A percentile compares a stretch with the other conserved stretches of the same genome.
Evolutionary conservation across 2,797 vertebrate genomes (phyloP).

Genomic region (Cygnus olor): DNA sequence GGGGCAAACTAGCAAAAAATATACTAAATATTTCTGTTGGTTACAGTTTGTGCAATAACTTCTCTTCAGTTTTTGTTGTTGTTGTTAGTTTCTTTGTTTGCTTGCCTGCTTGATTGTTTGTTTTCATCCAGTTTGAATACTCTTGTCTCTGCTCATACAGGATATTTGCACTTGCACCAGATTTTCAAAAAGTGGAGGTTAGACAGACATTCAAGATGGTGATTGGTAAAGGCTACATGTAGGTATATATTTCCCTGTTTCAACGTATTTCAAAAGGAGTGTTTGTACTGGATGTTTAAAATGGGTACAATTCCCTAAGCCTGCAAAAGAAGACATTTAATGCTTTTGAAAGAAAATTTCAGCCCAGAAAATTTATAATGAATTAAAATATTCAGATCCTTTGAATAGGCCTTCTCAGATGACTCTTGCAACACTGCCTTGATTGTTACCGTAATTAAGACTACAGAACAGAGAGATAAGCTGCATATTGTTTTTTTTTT

Average conservation of each 20-base stretch:
- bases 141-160: background rate
- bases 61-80: background rate
- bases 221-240: background rate
- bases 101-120: background rate
- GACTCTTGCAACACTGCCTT: background rate
- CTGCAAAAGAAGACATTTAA: background rate
- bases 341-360: background rate
- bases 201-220: background rate
- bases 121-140: background rate
- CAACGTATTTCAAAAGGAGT: background rate
- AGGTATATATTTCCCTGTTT: background rate
- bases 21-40: background rate
- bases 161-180: background rate
- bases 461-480: background rate
- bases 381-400: background rate
- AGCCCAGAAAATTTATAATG: background rate
- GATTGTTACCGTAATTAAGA: background rate
- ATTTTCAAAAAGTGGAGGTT: background rate
- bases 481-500: background rate
- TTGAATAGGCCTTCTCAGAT: background rate
- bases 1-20: background rate
- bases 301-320: background rate
- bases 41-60: background rate
- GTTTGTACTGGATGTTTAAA: background rate
- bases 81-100: background rate